phyloP scores from a whole-genome alignment of 2,888 invertebrate species.

The Unio delphinus region DNA sequence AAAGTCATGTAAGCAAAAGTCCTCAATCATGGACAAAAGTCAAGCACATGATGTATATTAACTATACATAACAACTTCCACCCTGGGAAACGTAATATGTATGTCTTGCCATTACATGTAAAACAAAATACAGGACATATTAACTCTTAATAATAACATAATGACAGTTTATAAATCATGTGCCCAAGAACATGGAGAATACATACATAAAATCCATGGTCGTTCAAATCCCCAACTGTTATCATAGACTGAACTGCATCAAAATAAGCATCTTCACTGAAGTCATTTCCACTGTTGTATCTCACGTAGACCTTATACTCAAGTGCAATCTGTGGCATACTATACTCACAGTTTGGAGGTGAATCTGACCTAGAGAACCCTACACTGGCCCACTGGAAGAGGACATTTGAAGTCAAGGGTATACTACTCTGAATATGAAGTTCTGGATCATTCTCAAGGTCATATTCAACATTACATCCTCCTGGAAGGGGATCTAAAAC shows the following conservation, averaged over 20 bases:
- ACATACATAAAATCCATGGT: slow-evolving; percentile 36
- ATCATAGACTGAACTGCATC: slow-evolving; percentile 77
- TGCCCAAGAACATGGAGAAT: no score
- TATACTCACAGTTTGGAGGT: slow-evolving; percentile 61
- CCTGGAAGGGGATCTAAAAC: slow-evolving; percentile 83
- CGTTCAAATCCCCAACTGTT: slow-evolving; percentile 65
- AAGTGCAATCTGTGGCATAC: slow-evolving; percentile 64
- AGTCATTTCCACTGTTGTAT: slow-evolving; percentile 77
- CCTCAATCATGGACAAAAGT: no score
- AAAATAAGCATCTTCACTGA: slow-evolving; percentile 76
- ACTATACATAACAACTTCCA: no score
- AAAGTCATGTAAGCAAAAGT: no score
- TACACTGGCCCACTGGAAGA: slow-evolving; percentile 73
- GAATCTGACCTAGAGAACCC: slow-evolving; percentile 53
- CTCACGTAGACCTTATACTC: slow-evolving; percentile 77
- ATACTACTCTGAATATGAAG: slow-evolving; percentile 64
- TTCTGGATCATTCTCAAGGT: slow-evolving; percentile 76
- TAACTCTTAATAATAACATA: no score
- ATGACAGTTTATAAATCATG: no score
- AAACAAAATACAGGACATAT: no score
- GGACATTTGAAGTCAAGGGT: slow-evolving; percentile 74
- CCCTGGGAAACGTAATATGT: no score
- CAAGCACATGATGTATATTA: no score
- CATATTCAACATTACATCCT: slow-evolving; percentile 83
- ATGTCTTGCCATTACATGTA: no score